Evolutionary conservation across 1,140 invertebrate genomes (phyloP).

Genomic region (Chymomyza costata): DNA sequence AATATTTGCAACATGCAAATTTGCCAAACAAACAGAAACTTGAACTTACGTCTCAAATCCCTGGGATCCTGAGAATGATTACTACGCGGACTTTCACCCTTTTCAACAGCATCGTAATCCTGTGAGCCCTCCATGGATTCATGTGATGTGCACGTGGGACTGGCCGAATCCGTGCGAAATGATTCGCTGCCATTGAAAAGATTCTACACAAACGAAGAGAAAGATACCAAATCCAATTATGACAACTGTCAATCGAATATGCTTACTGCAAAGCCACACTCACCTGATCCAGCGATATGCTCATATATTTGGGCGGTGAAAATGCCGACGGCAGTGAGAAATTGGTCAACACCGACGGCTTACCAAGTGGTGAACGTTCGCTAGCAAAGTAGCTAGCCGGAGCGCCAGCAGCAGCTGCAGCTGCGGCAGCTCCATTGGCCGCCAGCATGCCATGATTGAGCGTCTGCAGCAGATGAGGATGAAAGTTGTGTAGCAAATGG

Average conservation of each 20-base stretch:
- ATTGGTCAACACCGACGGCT: conserved; percentile 73
- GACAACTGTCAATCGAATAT: conserved; percentile 59
- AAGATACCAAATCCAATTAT: conserved; percentile 49
- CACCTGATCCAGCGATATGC: conserved; percentile 75
- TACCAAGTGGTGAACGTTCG: conserved; percentile 62
- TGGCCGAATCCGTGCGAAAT: conserved; percentile 74
- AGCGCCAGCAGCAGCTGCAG: conserved; percentile 51
- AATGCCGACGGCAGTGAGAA: conserved; percentile 74
- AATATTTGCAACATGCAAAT: conserved; percentile 62
- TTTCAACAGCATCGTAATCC: conserved; percentile 74
- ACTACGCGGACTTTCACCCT: conserved; percentile 75
- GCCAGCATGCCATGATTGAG: conserved; percentile 73
- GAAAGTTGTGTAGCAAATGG: conserved; percentile 69
- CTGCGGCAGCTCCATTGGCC: conserved; percentile 58
- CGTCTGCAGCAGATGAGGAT: conserved; percentile 72
- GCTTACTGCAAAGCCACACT: conserved; percentile 16
- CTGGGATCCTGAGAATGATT: conserved; percentile 75
- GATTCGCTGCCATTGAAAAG: conserved; percentile 75
- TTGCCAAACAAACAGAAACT: conserved; percentile 43
- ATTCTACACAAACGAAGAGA: conserved; percentile 45
- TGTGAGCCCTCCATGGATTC: conserved; percentile 75
- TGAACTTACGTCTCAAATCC: conserved; percentile 74
- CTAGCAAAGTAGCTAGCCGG: conserved; percentile 69
- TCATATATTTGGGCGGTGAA: conserved; percentile 74
- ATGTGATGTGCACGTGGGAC: conserved; percentile 74